Evolutionary conservation across 2,113 vertebrate genomes (phyloP), one percentile per base, ranked within the genome.

Genomic region (Stegastes partitus): DNA sequence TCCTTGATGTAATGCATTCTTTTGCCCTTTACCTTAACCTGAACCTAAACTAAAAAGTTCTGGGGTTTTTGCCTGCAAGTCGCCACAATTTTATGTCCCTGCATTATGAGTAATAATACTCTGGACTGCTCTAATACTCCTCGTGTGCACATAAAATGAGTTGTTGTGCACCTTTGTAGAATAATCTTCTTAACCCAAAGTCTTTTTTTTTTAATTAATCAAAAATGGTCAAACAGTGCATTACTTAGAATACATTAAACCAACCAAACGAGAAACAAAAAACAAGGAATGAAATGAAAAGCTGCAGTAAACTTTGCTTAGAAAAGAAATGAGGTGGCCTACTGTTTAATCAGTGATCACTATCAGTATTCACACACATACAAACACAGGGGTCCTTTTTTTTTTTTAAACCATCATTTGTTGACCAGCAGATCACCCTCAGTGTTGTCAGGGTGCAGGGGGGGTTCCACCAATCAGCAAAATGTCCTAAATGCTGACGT

Each of bases 351-450:
- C n/a, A 42, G n/a, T 23, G 21, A 37, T 15, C 8, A 58, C 34
- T 55, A 51, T 37, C 5, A 51, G 49, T 63, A 31, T 31, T 22
- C 47, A 25, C 25, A 11, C 16, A 65, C 25, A 11, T 11, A 65
- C 12, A 53, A 18, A 55, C 4, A 68, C n/a, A 69, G 55, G 26
- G 11, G 25, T 22, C 10, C 3, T 45, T 50, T 55, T 26, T 66
- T 11, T n/a, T n/a, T n/a, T n/a, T n/a, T n/a, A n/a, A n/a, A 11
- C 44, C 23, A 58, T 94, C 82, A 92, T 90, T 93, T 89, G 78
- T 88, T 93, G 95, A 94, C 93, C 94, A 87, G 93, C 86, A 91
- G 87, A 19, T 95, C 94, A 95, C 94, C 93, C 89, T 94, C 58
- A 53, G 92, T 94, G 92, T 94, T 70, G 63, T 63, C 47, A 63